phyloP scores from a whole-genome alignment of 2,888 invertebrate genomes.

The Adineta ricciae region DNA sequence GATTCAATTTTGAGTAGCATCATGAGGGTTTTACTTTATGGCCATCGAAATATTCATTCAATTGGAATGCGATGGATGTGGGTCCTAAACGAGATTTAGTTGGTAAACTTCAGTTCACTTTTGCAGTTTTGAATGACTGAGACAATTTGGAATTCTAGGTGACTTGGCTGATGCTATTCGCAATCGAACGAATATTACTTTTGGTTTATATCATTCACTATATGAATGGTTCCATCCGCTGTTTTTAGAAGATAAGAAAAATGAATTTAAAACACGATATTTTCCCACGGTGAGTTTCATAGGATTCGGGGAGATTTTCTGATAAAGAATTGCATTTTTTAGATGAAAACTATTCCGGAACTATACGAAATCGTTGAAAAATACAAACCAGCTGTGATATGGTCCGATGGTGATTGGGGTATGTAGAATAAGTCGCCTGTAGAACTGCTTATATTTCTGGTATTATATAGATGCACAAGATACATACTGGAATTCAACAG shows the following conservation, averaged over 20 bases:
- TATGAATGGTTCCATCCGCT: conserved; percentile 52
- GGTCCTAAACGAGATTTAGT: conserved; percentile 69
- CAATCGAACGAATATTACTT: conserved; percentile 56
- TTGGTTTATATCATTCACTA: conserved; percentile 50
- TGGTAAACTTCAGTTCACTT: conserved; percentile 47
- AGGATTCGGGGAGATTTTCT: too few relatives aligned
- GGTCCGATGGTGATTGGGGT: conserved; percentile 64
- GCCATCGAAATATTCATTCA: conserved; percentile 70
- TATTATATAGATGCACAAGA: conserved; percentile 53
- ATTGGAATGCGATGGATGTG: conserved; percentile 71
- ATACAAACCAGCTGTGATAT: conserved; percentile 47
- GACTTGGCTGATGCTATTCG: conserved; percentile 61
- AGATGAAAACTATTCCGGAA: conserved; percentile 55
- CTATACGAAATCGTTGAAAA: conserved; percentile 58
- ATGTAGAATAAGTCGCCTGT: background rate
- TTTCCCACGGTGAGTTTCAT: conserved; percentile 58
- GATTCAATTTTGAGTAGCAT: conserved; percentile 57
- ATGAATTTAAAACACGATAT: conserved; percentile 55
- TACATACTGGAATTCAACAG: conserved; percentile 49
- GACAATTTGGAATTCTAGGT: background rate
- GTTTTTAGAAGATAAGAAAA: conserved; percentile 42
- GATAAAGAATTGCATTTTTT: conserved; percentile 29
- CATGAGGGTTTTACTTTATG: conserved; percentile 76
- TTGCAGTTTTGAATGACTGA: background rate
- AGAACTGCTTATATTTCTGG: too few relatives aligned